Evolutionary conservation across 2,797 vertebrate species (phyloP), one percentile per base, ranked within the genome.

Genomic region (Lindbergichthys nudifrons): DNA sequence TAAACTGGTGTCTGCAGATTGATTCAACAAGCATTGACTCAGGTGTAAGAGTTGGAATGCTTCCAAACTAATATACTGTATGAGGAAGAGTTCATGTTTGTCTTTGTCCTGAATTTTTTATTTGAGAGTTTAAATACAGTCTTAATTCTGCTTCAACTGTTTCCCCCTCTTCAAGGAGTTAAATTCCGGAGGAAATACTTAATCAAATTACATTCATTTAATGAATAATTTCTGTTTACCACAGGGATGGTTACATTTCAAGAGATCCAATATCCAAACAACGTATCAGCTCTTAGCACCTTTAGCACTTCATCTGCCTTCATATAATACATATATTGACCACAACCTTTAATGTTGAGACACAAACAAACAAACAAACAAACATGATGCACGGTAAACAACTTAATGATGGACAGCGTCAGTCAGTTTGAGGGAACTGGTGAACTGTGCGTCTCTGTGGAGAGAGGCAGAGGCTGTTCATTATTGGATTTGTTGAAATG

Each of bases 401-500:
- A 67, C 74, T 67, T 75, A 65, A 80, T 80, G 84, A 85, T 80
- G 75, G 72, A 52, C 68, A 41, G 78, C 56, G 45, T 75, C 64
- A 82, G 70, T 56, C 19, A 39, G 83, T 88, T 88, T 78, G 74
- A 78, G 82, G 80, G 65, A 87, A 72, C 80, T 65, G 80, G 72
- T 84, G 87, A 86, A 84, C 79, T 79, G 77, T 79, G 79, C 18
- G 80, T 85, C 88, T 85, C 90, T 6, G 76, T 15, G 86, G 90
- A 89, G 83, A 66, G 46, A 30, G 65, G 21, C 30, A 56, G 77
- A 78, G 77, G 73, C 83, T 84, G 84, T 89, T 90, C 87, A 88
- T 92, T 89, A 91, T 89, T 91, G 84, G 80, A 81, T 89, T 88
- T 87, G 90, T 85, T 82, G 85, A 85, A 89, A 88, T 85, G 83